These are phyloP conservation scores for Odontocerum albicorne DNA, from an alignment of 2,888 invertebrate species.

Conservation along the genomic window DNA sequence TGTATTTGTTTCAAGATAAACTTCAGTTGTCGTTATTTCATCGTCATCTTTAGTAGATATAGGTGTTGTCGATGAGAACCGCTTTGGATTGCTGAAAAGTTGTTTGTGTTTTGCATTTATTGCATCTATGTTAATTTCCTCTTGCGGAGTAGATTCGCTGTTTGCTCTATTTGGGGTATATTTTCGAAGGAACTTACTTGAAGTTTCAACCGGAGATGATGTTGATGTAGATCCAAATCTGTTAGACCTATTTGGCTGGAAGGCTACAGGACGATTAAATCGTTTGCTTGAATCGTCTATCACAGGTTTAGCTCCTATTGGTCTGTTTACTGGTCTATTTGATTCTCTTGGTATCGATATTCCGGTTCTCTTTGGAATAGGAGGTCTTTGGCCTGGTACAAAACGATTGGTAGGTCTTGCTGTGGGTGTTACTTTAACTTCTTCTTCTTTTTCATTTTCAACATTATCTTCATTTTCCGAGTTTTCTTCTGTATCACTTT, in stretches of 20 bases:
- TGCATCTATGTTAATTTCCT: constrained; percentile 53
- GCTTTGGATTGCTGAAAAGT: constrained; percentile 52
- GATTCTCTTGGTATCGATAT: constrained; percentile 19
- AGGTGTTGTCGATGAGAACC: constrained; percentile 44
- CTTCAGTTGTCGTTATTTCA: constrained; percentile 25
- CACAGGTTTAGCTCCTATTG: constrained; percentile 31
- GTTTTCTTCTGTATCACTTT: constrained; percentile 42
- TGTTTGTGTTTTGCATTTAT: constrained; percentile 57
- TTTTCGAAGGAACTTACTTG: constrained; percentile 37
- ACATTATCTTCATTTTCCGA: constrained; percentile 40
- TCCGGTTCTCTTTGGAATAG: constrained; percentile 7
- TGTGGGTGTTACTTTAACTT: constrained; percentile 28
- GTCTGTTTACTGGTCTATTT: constrained; percentile 33
- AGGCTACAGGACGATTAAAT: constrained; percentile 39
- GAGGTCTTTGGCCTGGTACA: constrained; percentile 22
- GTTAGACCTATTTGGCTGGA: constrained; percentile 27
- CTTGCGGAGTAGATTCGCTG: constrained; percentile 36
- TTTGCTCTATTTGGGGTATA: constrained; percentile 32
- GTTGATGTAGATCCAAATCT: constrained; percentile 23
- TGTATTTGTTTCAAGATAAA: constrained; percentile 30
- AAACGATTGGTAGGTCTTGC: constrained; percentile 25
- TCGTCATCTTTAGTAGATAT: constrained; percentile 26
- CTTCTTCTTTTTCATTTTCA: constrained; percentile 31
- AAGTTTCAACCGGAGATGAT: constrained; percentile 28
- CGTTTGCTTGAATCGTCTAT: constrained; percentile 43